Evolutionary conservation across 2,797 vertebrate genomes (phyloP).

Genomic region (Pipistrellus pipistrellus): DNA sequence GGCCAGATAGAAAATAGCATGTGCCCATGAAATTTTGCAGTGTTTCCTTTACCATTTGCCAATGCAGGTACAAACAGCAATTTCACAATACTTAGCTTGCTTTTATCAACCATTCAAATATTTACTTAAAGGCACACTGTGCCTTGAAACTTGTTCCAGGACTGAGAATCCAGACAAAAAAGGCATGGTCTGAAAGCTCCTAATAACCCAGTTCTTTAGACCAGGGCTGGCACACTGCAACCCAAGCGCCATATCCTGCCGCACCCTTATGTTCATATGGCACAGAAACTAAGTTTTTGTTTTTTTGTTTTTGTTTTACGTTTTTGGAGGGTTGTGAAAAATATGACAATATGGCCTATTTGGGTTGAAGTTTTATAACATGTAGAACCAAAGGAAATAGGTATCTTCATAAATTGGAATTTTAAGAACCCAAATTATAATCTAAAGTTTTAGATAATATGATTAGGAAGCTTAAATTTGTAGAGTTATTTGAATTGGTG

Average conservation of each 20-base stretch:
- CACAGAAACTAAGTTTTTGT: neutral
- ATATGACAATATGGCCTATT: neutral
- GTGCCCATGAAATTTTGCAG: neutral
- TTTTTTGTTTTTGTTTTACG: neutral
- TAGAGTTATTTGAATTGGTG: neutral
- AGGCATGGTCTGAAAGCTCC: neutral
- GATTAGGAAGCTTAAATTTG: neutral
- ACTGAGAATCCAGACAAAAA: slow-evolving; percentile 3
- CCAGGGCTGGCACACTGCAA: neutral
- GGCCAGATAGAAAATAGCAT: neutral
- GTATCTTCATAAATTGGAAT: neutral
- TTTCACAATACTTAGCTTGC: slow-evolving; percentile 21
- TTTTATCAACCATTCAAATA: neutral
- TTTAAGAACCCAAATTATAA: neutral
- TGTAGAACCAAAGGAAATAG: neutral
- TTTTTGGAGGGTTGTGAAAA: neutral
- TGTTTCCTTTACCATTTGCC: neutral
- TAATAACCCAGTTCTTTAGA: neutral
- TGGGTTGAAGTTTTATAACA: neutral
- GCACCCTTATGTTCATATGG: neutral
- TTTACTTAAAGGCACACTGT: neutral
- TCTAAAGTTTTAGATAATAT: neutral
- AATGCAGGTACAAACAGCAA: neutral
- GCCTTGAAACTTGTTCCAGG: neutral
- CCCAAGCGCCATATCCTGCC: neutral